Evolutionary conservation across 2,888 invertebrate genomes (phyloP).

Genomic region (Lordiphosa fenestrarum): DNA sequence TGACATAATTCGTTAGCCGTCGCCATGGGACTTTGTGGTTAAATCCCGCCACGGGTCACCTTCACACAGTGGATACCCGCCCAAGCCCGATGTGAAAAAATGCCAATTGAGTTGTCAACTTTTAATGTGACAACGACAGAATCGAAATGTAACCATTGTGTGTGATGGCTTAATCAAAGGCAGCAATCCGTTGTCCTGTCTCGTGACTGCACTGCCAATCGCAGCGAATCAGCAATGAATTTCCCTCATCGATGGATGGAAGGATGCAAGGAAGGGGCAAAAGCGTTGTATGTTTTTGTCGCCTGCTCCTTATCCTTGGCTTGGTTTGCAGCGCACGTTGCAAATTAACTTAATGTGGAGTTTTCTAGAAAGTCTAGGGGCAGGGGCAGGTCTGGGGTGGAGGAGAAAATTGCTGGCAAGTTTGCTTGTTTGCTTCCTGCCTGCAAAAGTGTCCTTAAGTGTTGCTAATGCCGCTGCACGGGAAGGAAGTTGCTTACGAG

Average conservation of each 20-base stretch:
- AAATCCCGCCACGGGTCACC: no score
- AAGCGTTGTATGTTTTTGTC: conserved; percentile 6
- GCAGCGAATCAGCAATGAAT: conserved; percentile 61
- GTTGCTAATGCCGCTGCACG: conserved; percentile 67
- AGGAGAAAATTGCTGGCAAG: conserved; percentile 32
- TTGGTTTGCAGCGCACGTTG: conserved; percentile 64
- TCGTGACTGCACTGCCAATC: conserved; percentile 67
- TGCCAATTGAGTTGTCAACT: conserved; percentile 46
- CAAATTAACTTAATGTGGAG: conserved; percentile 68
- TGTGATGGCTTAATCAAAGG: conserved; percentile 59
- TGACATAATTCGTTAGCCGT: no score
- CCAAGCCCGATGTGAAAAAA: conserved; percentile 28
- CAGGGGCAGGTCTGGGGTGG: not conserved
- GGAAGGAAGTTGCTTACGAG: conserved; percentile 72
- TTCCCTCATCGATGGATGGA: conserved; percentile 50
- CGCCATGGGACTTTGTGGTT: not conserved
- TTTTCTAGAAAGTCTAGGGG: conserved; percentile 20
- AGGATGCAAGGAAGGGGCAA: conserved; percentile 16
- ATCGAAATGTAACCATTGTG: conserved; percentile 30
- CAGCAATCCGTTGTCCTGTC: conserved; percentile 16
- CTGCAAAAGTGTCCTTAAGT: conserved; percentile 71
- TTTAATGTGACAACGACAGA: conserved; percentile 45
- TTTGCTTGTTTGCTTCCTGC: conserved; percentile 65
- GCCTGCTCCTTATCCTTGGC: conserved; percentile 11
- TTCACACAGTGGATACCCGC: not conserved